Evolutionary conservation across 2,797 vertebrate genomes (phyloP).

Genomic region (Philypnodon macrostomus): DNA sequence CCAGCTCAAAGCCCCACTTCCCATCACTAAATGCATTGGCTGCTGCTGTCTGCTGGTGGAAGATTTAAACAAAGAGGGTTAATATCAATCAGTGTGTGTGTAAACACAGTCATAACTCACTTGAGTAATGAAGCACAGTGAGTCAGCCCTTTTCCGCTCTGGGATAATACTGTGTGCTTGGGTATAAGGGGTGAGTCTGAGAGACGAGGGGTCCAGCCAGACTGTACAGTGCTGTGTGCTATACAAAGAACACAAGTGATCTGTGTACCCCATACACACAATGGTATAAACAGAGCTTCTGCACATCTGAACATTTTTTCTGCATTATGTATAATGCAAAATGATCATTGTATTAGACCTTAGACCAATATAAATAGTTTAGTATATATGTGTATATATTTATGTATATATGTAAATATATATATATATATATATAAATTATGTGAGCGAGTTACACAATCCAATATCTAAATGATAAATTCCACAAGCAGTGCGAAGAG

Average conservation of each 20-base stretch:
- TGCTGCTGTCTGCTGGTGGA: conserved; percentile 46
- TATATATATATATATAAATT: too few relatives aligned
- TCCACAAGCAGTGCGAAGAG: too few relatives aligned
- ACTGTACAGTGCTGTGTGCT: conserved; percentile 41
- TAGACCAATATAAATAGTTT: too few relatives aligned
- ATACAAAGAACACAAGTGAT: conserved; percentile 30
- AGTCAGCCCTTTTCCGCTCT: conserved; percentile 57
- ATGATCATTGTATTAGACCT: too few relatives aligned
- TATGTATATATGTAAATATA: too few relatives aligned
- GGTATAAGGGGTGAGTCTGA: conserved; percentile 23
- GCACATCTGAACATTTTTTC: too few relatives aligned
- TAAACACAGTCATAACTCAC: conserved; percentile 71
- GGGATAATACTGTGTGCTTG: conserved; percentile 31
- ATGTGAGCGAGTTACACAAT: too few relatives aligned
- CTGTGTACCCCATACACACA: conserved; percentile 30
- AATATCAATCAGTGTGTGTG: conserved; percentile 71
- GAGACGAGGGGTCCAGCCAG: conserved; percentile 33
- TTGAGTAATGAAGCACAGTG: conserved; percentile 70
- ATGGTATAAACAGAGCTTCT: conserved; percentile 28
- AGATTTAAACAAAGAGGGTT: conserved; percentile 75
- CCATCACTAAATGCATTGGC: conserved; percentile 29
- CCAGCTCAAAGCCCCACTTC: too few relatives aligned
- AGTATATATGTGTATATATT: too few relatives aligned
- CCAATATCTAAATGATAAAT: too few relatives aligned
- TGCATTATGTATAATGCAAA: too few relatives aligned